Conservation (phyloP, 37 sponge, comb jelly and placozoan genomes). For the Hexactinellida sp. region DNA sequence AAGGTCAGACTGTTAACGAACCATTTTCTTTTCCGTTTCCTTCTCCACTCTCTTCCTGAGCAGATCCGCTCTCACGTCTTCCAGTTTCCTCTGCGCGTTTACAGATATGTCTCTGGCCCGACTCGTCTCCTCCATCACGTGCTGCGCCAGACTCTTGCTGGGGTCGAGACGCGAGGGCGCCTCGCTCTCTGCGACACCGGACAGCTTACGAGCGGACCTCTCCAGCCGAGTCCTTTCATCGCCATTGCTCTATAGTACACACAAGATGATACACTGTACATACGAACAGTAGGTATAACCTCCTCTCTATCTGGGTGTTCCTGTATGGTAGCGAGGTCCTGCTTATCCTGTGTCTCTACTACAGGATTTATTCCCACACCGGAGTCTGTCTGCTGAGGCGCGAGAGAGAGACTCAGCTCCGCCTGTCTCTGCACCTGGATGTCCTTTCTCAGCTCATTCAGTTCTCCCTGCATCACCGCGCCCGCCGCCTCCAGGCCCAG, state of each 20-base stretch:
- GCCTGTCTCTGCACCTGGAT: background rate
- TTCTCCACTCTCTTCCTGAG: background rate
- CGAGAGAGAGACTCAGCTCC: background rate
- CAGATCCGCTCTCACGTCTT: background rate
- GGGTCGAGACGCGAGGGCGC: background rate
- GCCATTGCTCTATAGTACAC: background rate
- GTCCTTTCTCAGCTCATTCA: background rate
- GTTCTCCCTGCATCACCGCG: background rate
- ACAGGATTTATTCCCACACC: background rate
- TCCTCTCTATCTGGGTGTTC: background rate
- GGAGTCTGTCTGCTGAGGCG: background rate
- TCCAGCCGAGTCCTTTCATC: background rate
- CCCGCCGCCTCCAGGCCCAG: background rate
- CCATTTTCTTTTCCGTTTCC: background rate
- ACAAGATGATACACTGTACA: no score
- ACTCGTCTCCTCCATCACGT: background rate
- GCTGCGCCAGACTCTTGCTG: background rate
- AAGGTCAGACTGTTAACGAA: no score
- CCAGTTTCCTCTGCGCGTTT: background rate
- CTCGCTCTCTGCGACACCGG: background rate
- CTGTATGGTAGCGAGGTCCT: background rate
- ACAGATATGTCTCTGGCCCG: background rate
- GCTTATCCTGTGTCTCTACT: background rate
- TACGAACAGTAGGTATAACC: no score
- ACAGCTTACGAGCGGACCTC: background rate